Evolutionary conservation across 1,140 invertebrate genomes (phyloP), one percentile per base, ranked within the genome.

Genomic region (Magallana angulata): DNA sequence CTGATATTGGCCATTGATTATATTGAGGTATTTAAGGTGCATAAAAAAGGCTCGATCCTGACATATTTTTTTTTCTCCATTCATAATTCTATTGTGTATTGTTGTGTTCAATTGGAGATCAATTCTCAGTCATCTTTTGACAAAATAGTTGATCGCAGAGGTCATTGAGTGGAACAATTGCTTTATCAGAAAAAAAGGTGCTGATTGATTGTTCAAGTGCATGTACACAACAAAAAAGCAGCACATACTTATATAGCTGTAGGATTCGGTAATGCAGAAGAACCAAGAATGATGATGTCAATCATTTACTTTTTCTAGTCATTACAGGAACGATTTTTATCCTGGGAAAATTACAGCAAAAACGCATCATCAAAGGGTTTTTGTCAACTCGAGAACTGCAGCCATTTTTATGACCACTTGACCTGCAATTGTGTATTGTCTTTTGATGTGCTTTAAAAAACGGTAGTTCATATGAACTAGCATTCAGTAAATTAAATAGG

Each of bases 71-170:
- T 76, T 76, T 76, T 48, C 9, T 24, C 68, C 68, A 76, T 76
- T 76, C 68, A 76, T 12, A 76, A 30, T 12, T 12, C 18, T 30
- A 24, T 76, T 76, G 68, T 76, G 68, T 36, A 76, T 76, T 76
- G 68, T 76, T 30, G 30, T 48, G 36, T 76, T 76, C 36, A 8
- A 76, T 76, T 76, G 68, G 24, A 24, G 24, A 76, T 30, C 24
- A 76, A 76, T 76, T 76, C 68, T 30, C 68, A 76, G 68, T 76
- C 68, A 76, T 30, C 68, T 76, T 76, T 7, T 76, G 68, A 36
- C 68, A 76, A 76, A 76, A 24, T 71, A 76, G 68, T 76, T 76
- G 24, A 76, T 76, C 6, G 12, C 7, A 30, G 24, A 76, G 68
- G 68, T 76, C 24, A 36, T 12, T 4, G 68, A 76, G 68, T 76